Evolutionary conservation across 2,113 vertebrate species (phyloP), one percentile per base, ranked within the genome.

Genomic region (Oceanodroma tethys): DNA sequence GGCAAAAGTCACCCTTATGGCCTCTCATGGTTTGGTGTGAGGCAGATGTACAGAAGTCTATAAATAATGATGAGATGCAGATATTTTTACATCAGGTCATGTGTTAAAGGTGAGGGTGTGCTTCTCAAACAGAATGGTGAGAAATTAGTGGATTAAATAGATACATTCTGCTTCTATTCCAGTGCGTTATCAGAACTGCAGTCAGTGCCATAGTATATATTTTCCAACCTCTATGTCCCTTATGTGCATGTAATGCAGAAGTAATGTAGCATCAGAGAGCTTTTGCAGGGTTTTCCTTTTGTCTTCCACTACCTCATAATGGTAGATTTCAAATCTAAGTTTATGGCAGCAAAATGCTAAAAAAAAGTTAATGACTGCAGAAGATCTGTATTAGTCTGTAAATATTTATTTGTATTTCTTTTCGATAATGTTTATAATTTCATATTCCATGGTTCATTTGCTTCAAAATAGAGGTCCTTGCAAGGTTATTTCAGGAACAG

Each of bases 401-500:
- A 50, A 40, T 60, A 81, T 5, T 80, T 92, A 38, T 56, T 48
- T 62, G 20, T 65, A 16, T 60, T 74, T 67, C 5, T 58, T 93
- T 86, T 70, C 23, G 53, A 6, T 81, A 22, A 36, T 81, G 5
- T 26, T 26, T 38, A 67, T 40, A 19, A 19, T 90, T 94, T 92
- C 10, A 59, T 92, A 86, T 92, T 93, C 38, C 48, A 0, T 58
- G 52, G 10, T 92, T 11, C 22, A 80, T 59, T 45, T 93, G 68
- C 56, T 90, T 96, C 29, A 95, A 96, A 95, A 81, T 22, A 52
- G 78, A 81, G 34, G 8, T 88, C 45, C 47, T 53, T 95, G 86
- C 40, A 75, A 94, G 65, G 30, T 93, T 97, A 74, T 95, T 97
- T 94, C 67, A 95, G 83, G 82, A 55, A 43, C 71, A 95, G 32